Conservation (phyloP, 2,888 invertebrate genomes). For the Netelia melanura region DNA sequence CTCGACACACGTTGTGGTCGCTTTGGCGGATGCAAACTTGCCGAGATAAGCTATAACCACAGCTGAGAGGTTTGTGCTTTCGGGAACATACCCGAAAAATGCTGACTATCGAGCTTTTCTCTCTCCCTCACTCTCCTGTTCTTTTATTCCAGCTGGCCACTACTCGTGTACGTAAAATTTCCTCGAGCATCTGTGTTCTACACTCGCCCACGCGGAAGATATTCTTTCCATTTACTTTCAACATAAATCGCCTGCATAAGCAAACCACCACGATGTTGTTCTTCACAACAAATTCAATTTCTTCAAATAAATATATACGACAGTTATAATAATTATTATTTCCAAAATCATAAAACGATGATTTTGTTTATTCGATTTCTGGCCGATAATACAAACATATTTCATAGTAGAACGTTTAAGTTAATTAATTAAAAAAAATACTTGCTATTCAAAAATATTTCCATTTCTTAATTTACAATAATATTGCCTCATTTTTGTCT, state of each 20-base stretch:
- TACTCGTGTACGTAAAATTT: constrained; percentile 16
- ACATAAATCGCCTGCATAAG: neutral
- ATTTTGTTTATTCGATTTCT: too few species aligned
- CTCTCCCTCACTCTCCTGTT: constrained; percentile 14
- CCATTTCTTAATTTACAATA: too few species aligned
- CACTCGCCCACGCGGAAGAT: neutral
- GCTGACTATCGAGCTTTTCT: constrained; percentile 53
- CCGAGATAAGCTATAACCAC: constrained; percentile 44
- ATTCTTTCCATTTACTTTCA: neutral
- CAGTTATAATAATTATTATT: too few species aligned
- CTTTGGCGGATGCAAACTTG: constrained; percentile 29
- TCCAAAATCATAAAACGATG: too few species aligned
- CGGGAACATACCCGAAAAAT: constrained; percentile 37
- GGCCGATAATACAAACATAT: too few species aligned
- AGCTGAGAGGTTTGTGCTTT: constrained; percentile 28
- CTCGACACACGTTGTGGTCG: constrained; percentile 8
- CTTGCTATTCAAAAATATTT: too few species aligned
- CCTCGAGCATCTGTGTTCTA: constrained; percentile 46
- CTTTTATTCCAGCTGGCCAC: constrained; percentile 12
- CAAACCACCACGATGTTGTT: neutral
- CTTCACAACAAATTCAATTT: neutral
- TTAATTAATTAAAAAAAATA: too few species aligned
- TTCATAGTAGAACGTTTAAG: too few species aligned
- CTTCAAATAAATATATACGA: too few species aligned
- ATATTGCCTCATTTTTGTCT: too few species aligned